Evolutionary conservation across 2,113 vertebrate genomes (phyloP).

Genomic region (Odontophorus gujanensis): DNA sequence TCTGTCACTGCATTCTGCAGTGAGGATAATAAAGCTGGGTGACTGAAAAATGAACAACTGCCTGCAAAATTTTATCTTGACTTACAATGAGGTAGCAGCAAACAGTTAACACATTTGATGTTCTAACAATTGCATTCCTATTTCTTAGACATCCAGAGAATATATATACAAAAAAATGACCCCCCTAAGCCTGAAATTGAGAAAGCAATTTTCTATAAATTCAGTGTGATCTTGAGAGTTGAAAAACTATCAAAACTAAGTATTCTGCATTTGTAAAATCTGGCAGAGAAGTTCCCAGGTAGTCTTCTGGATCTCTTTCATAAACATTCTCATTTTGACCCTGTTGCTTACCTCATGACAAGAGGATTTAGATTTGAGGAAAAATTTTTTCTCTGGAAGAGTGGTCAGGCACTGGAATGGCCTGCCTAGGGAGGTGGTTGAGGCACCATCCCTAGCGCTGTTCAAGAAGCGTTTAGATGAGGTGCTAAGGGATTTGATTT

Average conservation of each 20-base stretch:
- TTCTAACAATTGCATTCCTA: neutral
- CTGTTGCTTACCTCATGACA: neutral
- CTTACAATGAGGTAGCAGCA: neutral
- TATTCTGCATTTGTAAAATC: neutral
- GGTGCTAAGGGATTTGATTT: no score
- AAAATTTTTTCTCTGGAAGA: no score
- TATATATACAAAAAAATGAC: neutral
- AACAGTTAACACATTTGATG: neutral
- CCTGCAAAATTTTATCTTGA: neutral
- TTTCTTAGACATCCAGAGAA: neutral
- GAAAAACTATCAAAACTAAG: neutral
- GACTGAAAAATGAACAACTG: neutral
- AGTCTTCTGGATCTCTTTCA: neutral
- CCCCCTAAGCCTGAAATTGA: rapidly evolving
- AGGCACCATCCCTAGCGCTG: no score
- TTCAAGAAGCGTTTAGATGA: no score
- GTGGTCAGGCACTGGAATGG: no score
- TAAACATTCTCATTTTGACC: neutral
- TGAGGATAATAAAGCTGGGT: neutral
- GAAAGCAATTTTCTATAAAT: neutral
- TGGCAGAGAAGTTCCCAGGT: neutral
- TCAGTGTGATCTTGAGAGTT: neutral
- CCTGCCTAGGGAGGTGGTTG: no score
- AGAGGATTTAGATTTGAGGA: no score
- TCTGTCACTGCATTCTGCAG: neutral